Evolutionary conservation across 2,797 vertebrate species (phyloP).

Genomic region (Orestias chungarensis): DNA sequence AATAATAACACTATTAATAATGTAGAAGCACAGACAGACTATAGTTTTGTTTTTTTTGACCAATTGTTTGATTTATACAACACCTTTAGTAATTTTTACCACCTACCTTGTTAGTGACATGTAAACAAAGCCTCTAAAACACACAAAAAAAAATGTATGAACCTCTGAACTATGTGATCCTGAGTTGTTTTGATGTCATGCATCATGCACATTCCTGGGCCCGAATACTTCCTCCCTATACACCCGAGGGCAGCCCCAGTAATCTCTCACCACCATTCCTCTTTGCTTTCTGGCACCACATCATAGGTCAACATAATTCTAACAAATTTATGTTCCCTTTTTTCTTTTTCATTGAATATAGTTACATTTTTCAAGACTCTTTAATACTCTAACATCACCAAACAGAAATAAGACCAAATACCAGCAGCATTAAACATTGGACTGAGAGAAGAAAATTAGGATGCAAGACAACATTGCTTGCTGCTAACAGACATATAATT

Average conservation of each 20-base stretch:
- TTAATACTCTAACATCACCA: not conserved
- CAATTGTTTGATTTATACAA: constrained; percentile 29
- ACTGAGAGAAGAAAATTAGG: not conserved
- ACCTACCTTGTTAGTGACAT: constrained; percentile 20
- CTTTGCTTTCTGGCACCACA: not conserved
- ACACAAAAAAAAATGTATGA: not conserved
- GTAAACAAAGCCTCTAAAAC: constrained; percentile 9
- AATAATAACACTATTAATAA: not conserved
- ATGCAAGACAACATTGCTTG: not conserved
- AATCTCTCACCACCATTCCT: not conserved
- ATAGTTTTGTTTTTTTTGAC: constrained; percentile 4
- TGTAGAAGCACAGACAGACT: constrained; percentile 8
- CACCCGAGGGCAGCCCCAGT: not conserved
- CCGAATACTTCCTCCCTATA: not conserved
- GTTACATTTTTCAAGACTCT: not conserved
- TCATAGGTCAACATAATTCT: not conserved
- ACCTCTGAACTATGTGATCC: not conserved
- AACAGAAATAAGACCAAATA: not conserved
- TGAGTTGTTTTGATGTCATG: constrained; percentile 1
- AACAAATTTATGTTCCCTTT: not conserved
- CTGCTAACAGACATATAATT: not conserved
- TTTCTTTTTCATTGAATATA: not conserved
- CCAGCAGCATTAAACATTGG: not conserved
- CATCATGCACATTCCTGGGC: not conserved
- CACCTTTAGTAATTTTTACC: constrained; percentile 20